phyloP scores from a whole-genome alignment of 2,888 invertebrate species.

The Nysson spinosus region DNA sequence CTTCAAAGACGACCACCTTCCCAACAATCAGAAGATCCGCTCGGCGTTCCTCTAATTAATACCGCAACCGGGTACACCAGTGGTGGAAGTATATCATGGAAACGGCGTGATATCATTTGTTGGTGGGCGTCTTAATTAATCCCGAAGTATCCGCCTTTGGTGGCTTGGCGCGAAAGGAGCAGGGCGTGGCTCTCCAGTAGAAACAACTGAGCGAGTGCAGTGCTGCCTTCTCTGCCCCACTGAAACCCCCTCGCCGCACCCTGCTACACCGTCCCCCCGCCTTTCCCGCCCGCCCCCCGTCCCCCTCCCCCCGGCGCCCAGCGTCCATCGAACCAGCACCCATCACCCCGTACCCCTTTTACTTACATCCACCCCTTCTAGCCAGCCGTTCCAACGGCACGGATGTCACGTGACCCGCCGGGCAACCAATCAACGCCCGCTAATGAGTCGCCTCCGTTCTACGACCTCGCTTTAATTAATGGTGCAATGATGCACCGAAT shows the following conservation, averaged over 20 bases:
- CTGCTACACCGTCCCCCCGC: too few species aligned
- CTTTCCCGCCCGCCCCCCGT: constrained; percentile 38
- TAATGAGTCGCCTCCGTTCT: constrained; percentile 67
- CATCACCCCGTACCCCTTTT: constrained; percentile 50
- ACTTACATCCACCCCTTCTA: too few species aligned
- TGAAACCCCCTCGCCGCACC: constrained; percentile 35
- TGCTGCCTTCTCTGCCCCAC: constrained; percentile 56
- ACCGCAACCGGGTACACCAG: constrained; percentile 23
- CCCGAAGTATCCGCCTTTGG: constrained; percentile 74
- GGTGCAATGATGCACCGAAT: constrained; percentile 31
- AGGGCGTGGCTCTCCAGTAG: constrained; percentile 75
- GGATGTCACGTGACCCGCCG: constrained; percentile 66
- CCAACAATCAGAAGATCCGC: constrained; percentile 46
- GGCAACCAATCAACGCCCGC: constrained; percentile 72
- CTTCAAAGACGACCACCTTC: too few species aligned
- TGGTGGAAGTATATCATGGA: constrained; percentile 31
- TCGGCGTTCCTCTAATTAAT: constrained; percentile 49
- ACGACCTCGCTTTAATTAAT: constrained; percentile 61
- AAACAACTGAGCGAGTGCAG: constrained; percentile 72
- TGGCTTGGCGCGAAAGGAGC: constrained; percentile 70
- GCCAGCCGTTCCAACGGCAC: constrained; percentile 44
- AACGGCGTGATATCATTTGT: constrained; percentile 70
- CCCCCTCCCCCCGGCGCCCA: constrained; percentile 35
- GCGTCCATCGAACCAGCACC: constrained; percentile 40
- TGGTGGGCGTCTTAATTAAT: constrained; percentile 76